Base-by-base conservation (phyloP, 2,113 vertebrate genomes). In the Erythrocebus patas region DNA sequence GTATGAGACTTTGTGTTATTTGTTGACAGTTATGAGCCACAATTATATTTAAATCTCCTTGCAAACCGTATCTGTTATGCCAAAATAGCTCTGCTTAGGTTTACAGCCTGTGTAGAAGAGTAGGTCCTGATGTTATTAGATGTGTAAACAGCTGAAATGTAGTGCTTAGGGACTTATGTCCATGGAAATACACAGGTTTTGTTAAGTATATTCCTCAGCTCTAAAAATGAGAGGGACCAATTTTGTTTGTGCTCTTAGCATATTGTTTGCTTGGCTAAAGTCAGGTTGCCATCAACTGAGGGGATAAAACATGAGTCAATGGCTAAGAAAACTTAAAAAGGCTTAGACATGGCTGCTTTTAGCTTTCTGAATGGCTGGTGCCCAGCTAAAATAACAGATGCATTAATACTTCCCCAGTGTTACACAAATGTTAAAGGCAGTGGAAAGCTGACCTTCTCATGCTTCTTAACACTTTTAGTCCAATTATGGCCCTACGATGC, bases 201-300 rank as follows among this genome's bases (percentile, higher is more conserved):
- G 97, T 98, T 98, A 97, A 97, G 93, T 96, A 79, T 93, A 48
- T 89, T 98, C 96, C 96, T 98, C 81, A 97, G 40, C 94, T 95
- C 43, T 98, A 98, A 98, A 98, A 97, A 96, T 0, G 1, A 96
- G 93, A 97, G 78, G 64, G 88, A 95, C 97, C n/a, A 18, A 87
- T 98, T 98, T 96, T 98, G 89, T 98, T 98, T 98, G 92, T 95
- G 89, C 84, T 91, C 72, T 81, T 38, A 30, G 93, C 88, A 85
- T 93, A 97, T 97, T 97, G 98, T 98, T 98, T 98, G 95, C 97
- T 98, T 98, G 98, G 98, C 98, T 98, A 80, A 12, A 98, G 98
- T 98, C 98, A 98, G 98, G 98, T 98, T 98, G 98, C 98, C 98
- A 98, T 98, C 98, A 98, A 95, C 97, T 66, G 73, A 97, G 95